Evolutionary conservation across 1,140 invertebrate species (phyloP).

Genomic region (Drosophila burlai): DNA sequence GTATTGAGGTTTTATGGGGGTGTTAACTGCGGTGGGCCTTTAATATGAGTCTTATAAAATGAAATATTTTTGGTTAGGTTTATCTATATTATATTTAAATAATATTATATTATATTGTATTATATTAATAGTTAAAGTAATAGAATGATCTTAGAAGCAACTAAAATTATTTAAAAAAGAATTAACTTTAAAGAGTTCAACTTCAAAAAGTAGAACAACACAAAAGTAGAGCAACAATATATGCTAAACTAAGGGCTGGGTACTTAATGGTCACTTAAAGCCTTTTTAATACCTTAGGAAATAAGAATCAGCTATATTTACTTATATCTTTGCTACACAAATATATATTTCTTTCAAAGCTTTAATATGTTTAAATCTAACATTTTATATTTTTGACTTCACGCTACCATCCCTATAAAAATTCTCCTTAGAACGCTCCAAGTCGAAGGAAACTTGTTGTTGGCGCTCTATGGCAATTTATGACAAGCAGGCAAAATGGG

Average conservation of each 20-base stretch:
- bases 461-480: constrained; percentile 73
- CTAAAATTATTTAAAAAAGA: neutral
- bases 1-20: constrained; percentile 2
- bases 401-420: constrained; percentile 22
- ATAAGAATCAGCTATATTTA: too few species aligned
- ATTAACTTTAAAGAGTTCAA: too few species aligned
- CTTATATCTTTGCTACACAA: too few species aligned
- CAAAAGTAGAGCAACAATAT: too few species aligned
- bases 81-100: neutral
- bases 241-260: too few species aligned
- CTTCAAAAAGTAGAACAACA: too few species aligned
- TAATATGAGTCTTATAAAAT: neutral
- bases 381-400: too few species aligned
- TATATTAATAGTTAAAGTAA: neutral
- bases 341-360: too few species aligned
- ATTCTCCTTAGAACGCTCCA: constrained; percentile 4
- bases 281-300: too few species aligned
- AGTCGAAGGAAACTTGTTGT: constrained; percentile 60
- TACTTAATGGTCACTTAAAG: too few species aligned
- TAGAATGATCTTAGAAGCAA: neutral
- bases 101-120: too few species aligned
- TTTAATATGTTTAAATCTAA: neutral
- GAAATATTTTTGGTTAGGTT: neutral
- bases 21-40: constrained; percentile 7
- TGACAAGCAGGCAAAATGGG: constrained; percentile 74